A percentile compares a stretch with the other conserved stretches of the same genome.
Conservation (phyloP, 2,888 invertebrate species). For the Phanerotoma sp. region DNA sequence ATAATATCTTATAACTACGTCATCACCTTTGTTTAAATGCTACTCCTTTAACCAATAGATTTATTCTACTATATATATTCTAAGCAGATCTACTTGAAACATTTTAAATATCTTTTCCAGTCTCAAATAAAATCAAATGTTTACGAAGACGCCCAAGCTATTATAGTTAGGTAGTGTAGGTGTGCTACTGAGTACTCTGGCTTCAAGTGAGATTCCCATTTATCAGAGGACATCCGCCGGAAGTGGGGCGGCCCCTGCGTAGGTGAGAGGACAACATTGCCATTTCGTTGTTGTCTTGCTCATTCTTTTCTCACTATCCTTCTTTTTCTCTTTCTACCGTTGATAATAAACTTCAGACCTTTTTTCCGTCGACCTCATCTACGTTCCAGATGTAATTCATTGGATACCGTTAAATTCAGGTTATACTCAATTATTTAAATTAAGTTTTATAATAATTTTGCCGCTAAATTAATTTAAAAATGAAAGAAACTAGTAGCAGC, state of each 20-base stretch:
- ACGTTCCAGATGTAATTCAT: too few relatives aligned
- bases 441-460: too few relatives aligned
- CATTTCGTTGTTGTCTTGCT: slow-evolving; percentile 6
- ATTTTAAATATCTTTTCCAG: not conserved
- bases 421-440: too few relatives aligned
- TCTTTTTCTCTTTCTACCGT: not conserved
- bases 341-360: not conserved
- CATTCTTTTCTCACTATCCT: not conserved
- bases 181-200: slow-evolving; percentile 37
- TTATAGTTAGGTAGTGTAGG: slow-evolving; percentile 24
- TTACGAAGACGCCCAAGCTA: not conserved
- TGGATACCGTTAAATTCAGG: too few relatives aligned
- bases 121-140: too few relatives aligned
- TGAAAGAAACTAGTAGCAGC: too few relatives aligned
- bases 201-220: slow-evolving; percentile 48
- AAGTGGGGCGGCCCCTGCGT: slow-evolving; percentile 55
- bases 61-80: too few relatives aligned
- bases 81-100: not conserved
- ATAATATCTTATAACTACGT: slow-evolving; percentile 23
- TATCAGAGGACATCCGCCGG: slow-evolving; percentile 57
- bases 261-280: slow-evolving; percentile 44
- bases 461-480: too few relatives aligned
- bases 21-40: slow-evolving; percentile 17
- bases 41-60: not conserved
- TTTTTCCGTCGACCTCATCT: not conserved